Conservation (phyloP, 2,888 invertebrate genomes). For the Galerucella nymphaeae region DNA sequence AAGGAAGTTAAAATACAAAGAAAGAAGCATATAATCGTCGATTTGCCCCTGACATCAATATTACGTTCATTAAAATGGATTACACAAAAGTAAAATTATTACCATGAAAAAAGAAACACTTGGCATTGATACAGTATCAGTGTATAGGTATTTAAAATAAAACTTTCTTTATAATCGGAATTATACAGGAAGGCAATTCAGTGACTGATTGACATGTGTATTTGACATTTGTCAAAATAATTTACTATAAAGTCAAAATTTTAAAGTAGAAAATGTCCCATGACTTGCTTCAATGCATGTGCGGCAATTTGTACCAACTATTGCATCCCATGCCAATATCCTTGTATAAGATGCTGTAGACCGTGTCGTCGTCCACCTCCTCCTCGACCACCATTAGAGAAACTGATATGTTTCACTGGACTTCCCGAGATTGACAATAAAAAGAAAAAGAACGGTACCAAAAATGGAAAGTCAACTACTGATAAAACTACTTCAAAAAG, state of each 20-base stretch:
- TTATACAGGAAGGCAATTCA: no score
- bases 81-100: no score
- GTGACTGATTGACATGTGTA: background rate
- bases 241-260: constrained; percentile 14
- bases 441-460: constrained; percentile 14
- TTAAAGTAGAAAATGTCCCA: constrained; percentile 26
- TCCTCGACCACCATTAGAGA: background rate
- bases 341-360: background rate
- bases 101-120: no score
- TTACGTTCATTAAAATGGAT: no score
- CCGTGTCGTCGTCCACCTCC: constrained; percentile 3
- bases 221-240: constrained; percentile 2
- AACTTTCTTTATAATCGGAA: no score
- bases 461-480: background rate
- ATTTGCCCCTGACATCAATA: no score
- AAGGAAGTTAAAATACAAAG: no score
- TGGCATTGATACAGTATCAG: no score
- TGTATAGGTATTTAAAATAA: no score
- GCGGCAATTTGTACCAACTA: background rate
- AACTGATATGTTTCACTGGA: background rate
- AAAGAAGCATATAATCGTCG: no score
- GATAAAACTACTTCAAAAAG: background rate
- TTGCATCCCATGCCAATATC: background rate
- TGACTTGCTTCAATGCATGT: constrained; percentile 25
- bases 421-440: background rate